These are phyloP conservation scores for Oryzias javanicus DNA, from an alignment of 2,113 vertebrate species.

Conservation along the genomic window DNA sequence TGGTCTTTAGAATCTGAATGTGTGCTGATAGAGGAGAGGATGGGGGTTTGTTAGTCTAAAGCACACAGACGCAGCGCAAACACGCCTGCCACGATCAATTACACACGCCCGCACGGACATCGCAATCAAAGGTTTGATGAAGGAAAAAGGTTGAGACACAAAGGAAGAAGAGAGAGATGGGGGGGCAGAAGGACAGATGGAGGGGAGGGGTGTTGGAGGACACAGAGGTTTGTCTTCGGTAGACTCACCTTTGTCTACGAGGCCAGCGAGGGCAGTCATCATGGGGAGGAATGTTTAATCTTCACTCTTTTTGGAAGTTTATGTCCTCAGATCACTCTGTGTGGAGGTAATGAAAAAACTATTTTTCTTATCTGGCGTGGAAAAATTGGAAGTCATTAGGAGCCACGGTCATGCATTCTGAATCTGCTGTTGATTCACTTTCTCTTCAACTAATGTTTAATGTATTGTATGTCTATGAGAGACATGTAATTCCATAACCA, in stretches of 20 bases:
- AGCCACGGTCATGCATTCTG: background rate
- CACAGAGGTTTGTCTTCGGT: conserved; percentile 43
- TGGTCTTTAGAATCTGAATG: conserved; percentile 46
- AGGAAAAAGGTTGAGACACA: conserved; percentile 6
- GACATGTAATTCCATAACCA: background rate
- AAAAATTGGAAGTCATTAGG: background rate
- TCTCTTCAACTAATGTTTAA: background rate
- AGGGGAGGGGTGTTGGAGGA: conserved; percentile 5
- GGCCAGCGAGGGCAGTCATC: conserved; percentile 50
- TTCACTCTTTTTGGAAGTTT: conserved; percentile 11
- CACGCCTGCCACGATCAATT: conserved; percentile 67
- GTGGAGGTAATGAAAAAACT: background rate
- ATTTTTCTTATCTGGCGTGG: conserved; percentile 4
- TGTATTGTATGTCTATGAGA: background rate
- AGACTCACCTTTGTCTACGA: conserved; percentile 52
- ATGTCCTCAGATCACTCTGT: conserved; percentile 1
- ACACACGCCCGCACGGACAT: conserved; percentile 37
- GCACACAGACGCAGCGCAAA: conserved; percentile 55
- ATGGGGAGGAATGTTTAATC: conserved; percentile 31
- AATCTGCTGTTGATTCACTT: no score
- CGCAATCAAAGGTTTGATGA: conserved; percentile 39
- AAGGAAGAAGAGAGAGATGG: conserved; percentile 1
- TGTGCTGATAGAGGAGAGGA: conserved; percentile 13
- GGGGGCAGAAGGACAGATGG: background rate
- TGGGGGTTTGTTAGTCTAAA: conserved; percentile 52